Percentiles rank a stretch among this genome's conserved stretches.
phyloP scores from a whole-genome alignment of 1,140 invertebrate species.

The Cyclina sinensis region DNA sequence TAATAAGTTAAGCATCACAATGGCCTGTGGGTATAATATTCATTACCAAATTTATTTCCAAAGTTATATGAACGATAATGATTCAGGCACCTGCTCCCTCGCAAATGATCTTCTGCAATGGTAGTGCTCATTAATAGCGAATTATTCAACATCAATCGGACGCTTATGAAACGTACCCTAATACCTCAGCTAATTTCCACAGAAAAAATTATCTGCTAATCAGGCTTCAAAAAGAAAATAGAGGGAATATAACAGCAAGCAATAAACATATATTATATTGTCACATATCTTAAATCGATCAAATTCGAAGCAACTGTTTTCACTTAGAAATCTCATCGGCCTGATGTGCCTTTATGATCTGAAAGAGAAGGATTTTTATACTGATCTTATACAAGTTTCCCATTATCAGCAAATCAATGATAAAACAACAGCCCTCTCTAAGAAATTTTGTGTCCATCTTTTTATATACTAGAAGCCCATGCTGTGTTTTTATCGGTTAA shows the following conservation, averaged over 20 bases:
- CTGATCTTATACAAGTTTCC: conserved; percentile 39
- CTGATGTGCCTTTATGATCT: conserved; percentile 40
- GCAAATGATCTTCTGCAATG: conserved; percentile 24
- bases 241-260: conserved; percentile 28
- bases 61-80: conserved; percentile 27
- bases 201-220: conserved; percentile 46
- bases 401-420: conserved; percentile 38
- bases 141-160: conserved; percentile 57
- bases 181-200: conserved; percentile 21
- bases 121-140: conserved; percentile 43
- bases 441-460: conserved; percentile 43
- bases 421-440: conserved; percentile 11
- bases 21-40: conserved; percentile 33
- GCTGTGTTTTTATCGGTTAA: conserved; percentile 30
- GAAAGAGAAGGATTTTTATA: conserved; percentile 45
- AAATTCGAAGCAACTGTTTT: conserved; percentile 38
- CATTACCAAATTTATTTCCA: conserved; percentile 14
- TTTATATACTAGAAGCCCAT: conserved; percentile 1
- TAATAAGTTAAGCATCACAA: background rate
- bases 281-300: conserved; percentile 51
- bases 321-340: conserved; percentile 1
- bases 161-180: conserved; percentile 45
- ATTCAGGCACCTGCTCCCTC: conserved; percentile 29
- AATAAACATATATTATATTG: conserved; percentile 45
- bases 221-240: conserved; percentile 44